These are phyloP conservation scores for Drosophila pectinifera DNA, from an alignment of 1,140 invertebrate genomes.

Conservation along the genomic window DNA sequence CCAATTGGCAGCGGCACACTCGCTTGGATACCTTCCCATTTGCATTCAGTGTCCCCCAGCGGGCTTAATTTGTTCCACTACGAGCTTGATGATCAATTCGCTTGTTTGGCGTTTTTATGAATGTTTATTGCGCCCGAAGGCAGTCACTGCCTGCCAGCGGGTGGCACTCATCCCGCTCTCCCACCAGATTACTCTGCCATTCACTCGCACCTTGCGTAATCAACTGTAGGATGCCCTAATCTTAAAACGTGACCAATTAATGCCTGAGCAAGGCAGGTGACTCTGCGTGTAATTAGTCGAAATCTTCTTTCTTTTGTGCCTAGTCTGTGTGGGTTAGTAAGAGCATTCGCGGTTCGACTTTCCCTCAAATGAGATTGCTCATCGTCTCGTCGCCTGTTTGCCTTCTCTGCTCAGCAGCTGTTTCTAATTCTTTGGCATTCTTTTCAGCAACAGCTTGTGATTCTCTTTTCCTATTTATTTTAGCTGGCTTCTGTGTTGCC, in stretches of 20 bases:
- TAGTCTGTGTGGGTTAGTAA: not conserved
- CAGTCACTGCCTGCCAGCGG: slow-evolving; percentile 18
- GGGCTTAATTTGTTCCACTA: slow-evolving; percentile 71
- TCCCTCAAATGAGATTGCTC: not conserved
- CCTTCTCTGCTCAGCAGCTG: slow-evolving; percentile 44
- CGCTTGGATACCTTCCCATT: slow-evolving; percentile 31
- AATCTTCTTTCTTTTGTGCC: not conserved
- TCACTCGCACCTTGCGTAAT: not conserved
- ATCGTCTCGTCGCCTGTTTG: slow-evolving; percentile 11
- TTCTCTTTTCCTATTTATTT: slow-evolving; percentile 41
- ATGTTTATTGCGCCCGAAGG: slow-evolving; percentile 74
- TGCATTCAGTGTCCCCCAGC: slow-evolving; percentile 40
- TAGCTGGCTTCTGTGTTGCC: slow-evolving; percentile 40
- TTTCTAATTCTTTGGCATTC: slow-evolving; percentile 54
- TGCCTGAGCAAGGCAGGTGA: not conserved
- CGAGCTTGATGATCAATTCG: slow-evolving; percentile 73
- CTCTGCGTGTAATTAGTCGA: not conserved
- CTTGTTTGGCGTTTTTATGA: slow-evolving; percentile 76
- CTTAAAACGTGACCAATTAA: slow-evolving; percentile 12
- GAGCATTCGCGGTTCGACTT: slow-evolving; percentile 16
- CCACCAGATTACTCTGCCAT: slow-evolving; percentile 9
- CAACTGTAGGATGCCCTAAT: slow-evolving; percentile 4
- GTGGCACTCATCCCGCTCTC: slow-evolving; percentile 3
- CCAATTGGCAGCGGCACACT: slow-evolving; percentile 32
- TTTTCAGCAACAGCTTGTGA: slow-evolving; percentile 36